Base-by-base conservation (phyloP, 2,113 vertebrate species). In the Antechinus stuartii region DNA sequence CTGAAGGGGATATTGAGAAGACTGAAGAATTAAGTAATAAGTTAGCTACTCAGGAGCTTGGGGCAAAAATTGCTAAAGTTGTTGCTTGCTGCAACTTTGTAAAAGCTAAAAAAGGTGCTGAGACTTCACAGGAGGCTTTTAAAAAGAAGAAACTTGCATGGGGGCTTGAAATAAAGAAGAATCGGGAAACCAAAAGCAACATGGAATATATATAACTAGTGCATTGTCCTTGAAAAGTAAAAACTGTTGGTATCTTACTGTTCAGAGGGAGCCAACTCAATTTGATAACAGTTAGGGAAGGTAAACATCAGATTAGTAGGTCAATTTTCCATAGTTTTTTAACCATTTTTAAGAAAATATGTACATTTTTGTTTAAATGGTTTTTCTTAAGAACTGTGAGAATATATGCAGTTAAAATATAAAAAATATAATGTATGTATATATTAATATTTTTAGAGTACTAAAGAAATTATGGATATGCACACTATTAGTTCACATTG, bases 121-220 rank as follows among this genome's bases (percentile, higher is more conserved):
- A 99, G 95, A 99, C 99, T 98, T 98, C 99, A 96, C 99, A 98
- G 97, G 99, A 98, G 96, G 99, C 98, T 90, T 98, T 98, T 97
- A 99, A 99, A 98, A 99, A 99, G 99, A 99, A 99, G 98, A 99
- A 99, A 97, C 98, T 99, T 96, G 98, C 99, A 96, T 99, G 99
- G 99, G 99, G 99, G 99, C 99, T 99, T 98, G 99, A 99, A 98
- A 99, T 99, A n/a, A 99, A 99, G 98, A 99, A 99, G 98, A 99
- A 99, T 98, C 99, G 99, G 99, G 99, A 99, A 98, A 99, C 99
- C 96, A 99, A 99, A 98, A 99, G 99, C 99, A 99, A 99, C 98
- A 99, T 99, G 99, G 99, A 99, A 97, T 99, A 99, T 97, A 99
- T 99, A 99, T 99, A 98, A 99, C 94, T 53, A 49, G 53, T 61